phyloP scores from a whole-genome alignment of 2,113 vertebrate genomes.

The Myrmophylax atrothorax region DNA sequence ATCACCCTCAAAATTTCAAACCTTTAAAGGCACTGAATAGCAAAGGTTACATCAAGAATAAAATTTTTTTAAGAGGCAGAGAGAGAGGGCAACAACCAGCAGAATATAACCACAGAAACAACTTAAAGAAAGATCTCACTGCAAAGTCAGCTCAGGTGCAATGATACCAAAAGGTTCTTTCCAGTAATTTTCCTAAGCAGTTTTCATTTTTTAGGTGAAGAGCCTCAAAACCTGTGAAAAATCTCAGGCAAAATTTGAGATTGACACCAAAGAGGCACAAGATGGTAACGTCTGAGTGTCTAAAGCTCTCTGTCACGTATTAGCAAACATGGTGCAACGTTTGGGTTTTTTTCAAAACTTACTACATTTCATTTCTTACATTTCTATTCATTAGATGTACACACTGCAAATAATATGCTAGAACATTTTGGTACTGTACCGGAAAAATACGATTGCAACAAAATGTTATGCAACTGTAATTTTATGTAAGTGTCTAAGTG shows the following conservation, averaged over 20 bases:
- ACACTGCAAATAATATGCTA: background rate
- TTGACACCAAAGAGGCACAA: background rate
- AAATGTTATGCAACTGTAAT: background rate
- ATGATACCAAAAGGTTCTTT: background rate
- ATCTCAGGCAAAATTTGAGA: background rate
- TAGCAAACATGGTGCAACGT: background rate
- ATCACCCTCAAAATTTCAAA: background rate
- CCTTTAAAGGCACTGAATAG: background rate
- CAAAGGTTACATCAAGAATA: background rate
- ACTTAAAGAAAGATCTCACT: background rate
- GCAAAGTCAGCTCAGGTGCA: background rate
- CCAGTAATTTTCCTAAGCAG: background rate
- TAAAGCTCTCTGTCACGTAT: background rate
- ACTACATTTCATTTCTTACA: background rate
- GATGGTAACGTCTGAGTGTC: background rate
- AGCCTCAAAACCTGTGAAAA: background rate
- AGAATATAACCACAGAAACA: background rate
- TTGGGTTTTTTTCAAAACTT: background rate
- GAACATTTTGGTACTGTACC: background rate
- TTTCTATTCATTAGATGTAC: background rate
- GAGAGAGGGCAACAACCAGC: background rate
- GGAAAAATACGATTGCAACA: background rate
- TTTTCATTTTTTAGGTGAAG: background rate
- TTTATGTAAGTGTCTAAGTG: background rate
- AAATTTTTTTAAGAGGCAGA: background rate